Evolutionary conservation across 2,113 vertebrate genomes (phyloP), one percentile per base, ranked within the genome.

Genomic region (Ovibos moschatus): DNA sequence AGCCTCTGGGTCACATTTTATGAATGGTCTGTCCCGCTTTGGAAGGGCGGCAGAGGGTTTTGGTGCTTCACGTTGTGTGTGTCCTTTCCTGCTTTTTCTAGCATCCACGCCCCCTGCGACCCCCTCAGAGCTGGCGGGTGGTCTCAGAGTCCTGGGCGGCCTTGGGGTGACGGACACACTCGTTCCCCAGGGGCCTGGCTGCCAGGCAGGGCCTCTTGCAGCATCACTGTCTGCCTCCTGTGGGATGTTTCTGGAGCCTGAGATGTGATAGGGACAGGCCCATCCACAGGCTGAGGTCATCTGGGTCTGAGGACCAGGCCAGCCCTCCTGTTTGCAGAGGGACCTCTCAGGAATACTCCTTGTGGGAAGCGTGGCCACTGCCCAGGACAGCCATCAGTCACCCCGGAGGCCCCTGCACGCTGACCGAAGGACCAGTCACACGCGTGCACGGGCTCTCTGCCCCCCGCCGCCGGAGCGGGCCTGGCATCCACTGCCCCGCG

Each of bases 21-120:
- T 51, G 43, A n/a, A 91, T 64, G 27, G 84, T 78, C 84, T 85
- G 81, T 79, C 17, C 92, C 87, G 94, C 97, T 96, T 96, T 55
- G 40, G n/a, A 94, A 95, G 97, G 97, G 94, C n/a, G 40, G 97
- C 91, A 16, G 95, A 78, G 60, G 89, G 96, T 45, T 87, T 96
- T 51, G 89, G 86, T 47, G 28, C 95, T 86, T 96, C 43, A 78
- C 91, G 79, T 12, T 1, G 2, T 1, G 15, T 12, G 60, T 4
- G 10, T 13, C 43, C 76, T 85, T 58, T 6, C 25, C 36, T 9
- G 36, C 58, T 17, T 7, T 14, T 23, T 60, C 87, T 12, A 2
- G 6, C 21, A 9, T 23, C n/a, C 13, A 7, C 1, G 3, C 45
- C 60, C 50, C 5, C 14, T 7, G 2, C 2, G 0, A 12, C 19